phyloP scores from a whole-genome alignment of 1,140 invertebrate species.

The Drosophila parvula region DNA sequence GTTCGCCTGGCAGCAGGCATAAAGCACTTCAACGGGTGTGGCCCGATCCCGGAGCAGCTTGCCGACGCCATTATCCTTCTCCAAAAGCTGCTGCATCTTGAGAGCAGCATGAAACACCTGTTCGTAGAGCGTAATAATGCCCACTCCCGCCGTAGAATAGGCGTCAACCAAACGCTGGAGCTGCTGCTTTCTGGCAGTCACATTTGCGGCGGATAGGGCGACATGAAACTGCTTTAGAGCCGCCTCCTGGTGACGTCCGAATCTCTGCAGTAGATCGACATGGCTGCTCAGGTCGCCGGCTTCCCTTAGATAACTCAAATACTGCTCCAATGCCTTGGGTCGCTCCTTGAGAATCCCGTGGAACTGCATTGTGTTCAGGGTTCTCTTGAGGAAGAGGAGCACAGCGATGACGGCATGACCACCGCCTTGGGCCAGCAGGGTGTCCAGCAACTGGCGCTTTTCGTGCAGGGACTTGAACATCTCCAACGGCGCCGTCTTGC shows the following conservation, averaged over 20 bases:
- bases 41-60: constrained; percentile 37
- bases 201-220: constrained; percentile 57
- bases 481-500: constrained; percentile 85
- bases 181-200: constrained; percentile 53
- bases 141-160: constrained; percentile 65
- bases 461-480: constrained; percentile 85
- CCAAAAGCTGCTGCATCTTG: constrained; percentile 64
- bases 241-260: constrained; percentile 86
- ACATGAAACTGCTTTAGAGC: constrained; percentile 86
- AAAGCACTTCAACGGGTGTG: constrained; percentile 75
- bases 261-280: constrained; percentile 85
- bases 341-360: constrained; percentile 85
- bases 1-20: constrained; percentile 72
- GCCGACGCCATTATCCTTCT: constrained; percentile 49
- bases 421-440: constrained; percentile 85
- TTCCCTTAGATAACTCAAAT: constrained; percentile 85
- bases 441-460: constrained; percentile 86
- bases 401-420: constrained; percentile 86
- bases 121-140: constrained; percentile 65
- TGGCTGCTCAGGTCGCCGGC: constrained; percentile 84
- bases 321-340: constrained; percentile 85
- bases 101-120: constrained; percentile 67
- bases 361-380: constrained; percentile 85
- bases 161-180: constrained; percentile 63
- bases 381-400: constrained; percentile 86